Base-by-base conservation (phyloP, 2,888 invertebrate species). In the Chirona hameri region DNA sequence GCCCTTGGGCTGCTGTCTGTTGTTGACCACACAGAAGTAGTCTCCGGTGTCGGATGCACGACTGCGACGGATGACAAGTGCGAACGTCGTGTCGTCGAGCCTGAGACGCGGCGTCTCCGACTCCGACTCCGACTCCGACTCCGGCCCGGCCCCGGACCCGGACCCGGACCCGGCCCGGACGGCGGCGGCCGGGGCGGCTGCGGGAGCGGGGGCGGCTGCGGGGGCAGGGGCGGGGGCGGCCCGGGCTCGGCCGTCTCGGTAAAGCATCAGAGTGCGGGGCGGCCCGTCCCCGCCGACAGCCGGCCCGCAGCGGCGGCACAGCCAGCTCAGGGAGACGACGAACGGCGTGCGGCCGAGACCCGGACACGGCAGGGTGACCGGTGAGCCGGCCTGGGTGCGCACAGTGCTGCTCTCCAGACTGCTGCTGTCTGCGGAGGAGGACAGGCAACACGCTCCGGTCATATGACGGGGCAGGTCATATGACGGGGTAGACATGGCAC, bases 1-100 rank as follows among this genome's bases (percentile, higher is more conserved):
- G 69, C 91, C 91, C 87, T 93, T 92, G 29, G 92, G 92, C 87
- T 91, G 90, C 83, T 91, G 91, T 80, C 92, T 90, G 87, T 91
- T 91, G 88, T 93, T 93, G 86, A 92, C 92, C 85, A 92, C 89
- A 86, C 93, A 93, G 86, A 91, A 90, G 87, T 93, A 93, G 86
- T 92, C 91, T 79, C 91, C 92, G 85, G 91, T 91, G 88, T 93
- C 93, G 83, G 90, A 89, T 76, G 92, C 91, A 85, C 89, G 87
- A 14, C 91, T 91, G 80, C 92, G 92, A 86, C 90, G 90, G 86
- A 92, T 91, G 85, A 90, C 90, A 85, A 93, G 52, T 29, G 52
- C 80, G 29, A 18, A 80, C 18, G 80, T 48, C 12, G 80, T 5
- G 12, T 52, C 52, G 48, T 80, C 27, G 89, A 48, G 91, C 91